These are phyloP conservation scores for Littorina saxatilis DNA, from an alignment of 1,140 invertebrate species.

Conservation along the genomic window DNA sequence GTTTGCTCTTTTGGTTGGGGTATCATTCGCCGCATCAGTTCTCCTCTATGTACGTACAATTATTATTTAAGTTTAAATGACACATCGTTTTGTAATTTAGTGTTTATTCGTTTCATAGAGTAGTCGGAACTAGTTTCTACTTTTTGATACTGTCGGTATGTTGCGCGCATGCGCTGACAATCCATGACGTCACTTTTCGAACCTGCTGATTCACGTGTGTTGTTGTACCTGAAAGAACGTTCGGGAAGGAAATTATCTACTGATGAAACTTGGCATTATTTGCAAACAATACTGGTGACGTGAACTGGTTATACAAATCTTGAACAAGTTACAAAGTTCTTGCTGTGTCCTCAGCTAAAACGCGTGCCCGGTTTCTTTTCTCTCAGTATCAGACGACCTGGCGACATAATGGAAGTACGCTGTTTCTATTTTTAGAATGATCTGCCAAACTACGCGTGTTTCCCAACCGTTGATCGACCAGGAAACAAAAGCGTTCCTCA, in stretches of 20 bases:
- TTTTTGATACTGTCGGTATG: constrained; percentile 13
- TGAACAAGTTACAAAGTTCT: no score
- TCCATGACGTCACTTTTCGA: constrained; percentile 63
- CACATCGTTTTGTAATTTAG: no score
- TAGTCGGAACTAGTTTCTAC: constrained; percentile 5
- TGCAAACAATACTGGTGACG: constrained; percentile 22
- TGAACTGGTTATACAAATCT: no score
- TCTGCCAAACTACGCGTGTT: background rate
- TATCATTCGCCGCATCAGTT: no score
- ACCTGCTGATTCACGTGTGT: constrained; percentile 60
- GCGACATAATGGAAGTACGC: constrained; percentile 10
- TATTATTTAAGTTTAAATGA: no score
- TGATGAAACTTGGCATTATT: background rate
- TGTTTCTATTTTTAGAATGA: constrained; percentile 31
- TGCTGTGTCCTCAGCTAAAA: no score
- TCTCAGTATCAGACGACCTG: constrained; percentile 17
- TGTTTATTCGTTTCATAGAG: background rate
- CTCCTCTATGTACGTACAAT: no score
- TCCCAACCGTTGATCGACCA: constrained; percentile 21
- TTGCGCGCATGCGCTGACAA: constrained; percentile 46
- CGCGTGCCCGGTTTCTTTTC: background rate
- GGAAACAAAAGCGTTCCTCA: constrained; percentile 13
- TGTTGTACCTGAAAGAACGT: constrained; percentile 31
- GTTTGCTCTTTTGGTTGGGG: no score
- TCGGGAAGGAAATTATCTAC: constrained; percentile 32